Evolutionary conservation across 2,113 vertebrate species (phyloP).

Genomic region (Epinephelus fuscoguttatus): DNA sequence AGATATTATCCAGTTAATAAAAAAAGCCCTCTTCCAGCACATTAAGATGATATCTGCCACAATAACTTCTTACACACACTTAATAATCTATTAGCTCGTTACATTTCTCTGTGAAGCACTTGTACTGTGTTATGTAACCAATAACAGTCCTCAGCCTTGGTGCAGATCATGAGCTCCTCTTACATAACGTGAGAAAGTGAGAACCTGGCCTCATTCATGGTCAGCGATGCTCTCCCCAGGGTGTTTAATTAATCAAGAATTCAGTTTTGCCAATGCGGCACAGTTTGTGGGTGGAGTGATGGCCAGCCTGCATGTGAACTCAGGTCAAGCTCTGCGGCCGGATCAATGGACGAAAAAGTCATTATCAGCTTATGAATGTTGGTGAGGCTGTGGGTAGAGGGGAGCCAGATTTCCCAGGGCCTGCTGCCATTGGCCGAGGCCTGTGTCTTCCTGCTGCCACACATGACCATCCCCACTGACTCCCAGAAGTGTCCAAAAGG

Average conservation of each 20-base stretch:
- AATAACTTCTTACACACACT: background rate
- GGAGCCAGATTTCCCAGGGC: constrained; percentile 25
- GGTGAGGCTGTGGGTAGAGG: constrained; percentile 49
- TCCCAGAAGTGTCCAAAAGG: constrained; percentile 75
- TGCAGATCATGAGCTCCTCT: constrained; percentile 20
- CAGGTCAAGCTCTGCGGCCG: constrained; percentile 63
- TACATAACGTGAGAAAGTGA: constrained; percentile 71
- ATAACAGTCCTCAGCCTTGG: background rate
- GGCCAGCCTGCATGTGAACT: constrained; percentile 44
- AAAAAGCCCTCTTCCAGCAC: background rate
- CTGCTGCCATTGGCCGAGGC: constrained; percentile 61
- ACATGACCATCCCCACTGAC: constrained; percentile 80
- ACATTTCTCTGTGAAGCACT: constrained; percentile 9
- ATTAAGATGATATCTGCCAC: background rate
- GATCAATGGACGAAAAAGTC: constrained; percentile 82
- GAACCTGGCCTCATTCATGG: constrained; percentile 39
- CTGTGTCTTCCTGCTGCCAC: constrained; percentile 42
- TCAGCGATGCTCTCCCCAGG: constrained; percentile 38
- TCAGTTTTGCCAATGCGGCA: constrained; percentile 71
- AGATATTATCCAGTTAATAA: background rate
- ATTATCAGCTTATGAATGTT: constrained; percentile 80
- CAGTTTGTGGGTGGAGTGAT: constrained; percentile 59
- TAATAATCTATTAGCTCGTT: background rate
- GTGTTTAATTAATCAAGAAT: constrained; percentile 70
- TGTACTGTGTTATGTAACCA: constrained; percentile 26